Base-by-base conservation (phyloP, 2,888 invertebrate genomes). In the Latrodectus elegans region DNA sequence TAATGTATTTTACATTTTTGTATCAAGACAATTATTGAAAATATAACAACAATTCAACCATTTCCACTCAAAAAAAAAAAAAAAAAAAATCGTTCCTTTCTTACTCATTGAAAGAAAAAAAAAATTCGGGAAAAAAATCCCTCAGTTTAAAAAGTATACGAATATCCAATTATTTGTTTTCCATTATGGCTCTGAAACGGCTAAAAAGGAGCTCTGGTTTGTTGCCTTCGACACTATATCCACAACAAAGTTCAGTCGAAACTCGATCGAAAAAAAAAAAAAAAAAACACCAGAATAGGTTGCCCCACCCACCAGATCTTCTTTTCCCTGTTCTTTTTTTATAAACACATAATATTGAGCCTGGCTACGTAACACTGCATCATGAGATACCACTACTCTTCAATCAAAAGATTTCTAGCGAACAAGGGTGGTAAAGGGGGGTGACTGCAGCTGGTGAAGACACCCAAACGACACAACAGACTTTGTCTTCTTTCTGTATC, bases 381-480 rank as follows among this genome's bases (percentile, higher is more conserved):
- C n/a, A 71, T 26, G 26, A 15, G 15, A 6, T 71, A 71, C 71
- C 49, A 52, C 71, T 71, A 71, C 71, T n/a, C 38, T 71, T 71
- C 71, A 71, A 71, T 71, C 71, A 71, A 71, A 71, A 51, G 71
- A 71, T 14, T 60, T 60, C n/a, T 26, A 14, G 26, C 17, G 71
- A 26, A 49, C 49, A 49, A 15, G 51, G 71, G 51, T 14, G 14
- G 71, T 12, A 17, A 68, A 12, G 22, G 67, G 67, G 22, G 22
- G 22, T 12, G 11, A 0, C 12, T 15, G n/a, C 60, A 60, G 60
- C n/a, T 68, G 67, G 67, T 22, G 67, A 60, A 60, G 60, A 22
- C 68, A 68, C 71, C 38, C 71, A 71, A 38, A 71, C 71, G 71
- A 71, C 71, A 71, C 71, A 71, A 17, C 71, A 49, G 22, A 71